Conservation (phyloP, 1,140 invertebrate genomes). For the Drosophila gunungcola region DNA sequence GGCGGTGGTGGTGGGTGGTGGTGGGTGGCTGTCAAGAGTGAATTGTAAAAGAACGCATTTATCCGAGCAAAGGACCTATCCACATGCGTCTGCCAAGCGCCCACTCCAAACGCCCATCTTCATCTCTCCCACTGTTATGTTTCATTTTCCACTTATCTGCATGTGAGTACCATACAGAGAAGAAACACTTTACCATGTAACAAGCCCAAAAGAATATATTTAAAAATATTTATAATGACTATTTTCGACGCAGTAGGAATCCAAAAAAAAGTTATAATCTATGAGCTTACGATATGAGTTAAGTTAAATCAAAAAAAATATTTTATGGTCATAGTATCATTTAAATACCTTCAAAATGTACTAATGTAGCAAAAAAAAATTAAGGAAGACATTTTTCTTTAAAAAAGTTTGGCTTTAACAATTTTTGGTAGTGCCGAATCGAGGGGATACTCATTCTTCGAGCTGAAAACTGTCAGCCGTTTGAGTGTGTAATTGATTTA, state of each 20-base stretch:
- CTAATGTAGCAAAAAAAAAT: neutral
- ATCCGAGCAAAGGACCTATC: slow-evolving; percentile 26
- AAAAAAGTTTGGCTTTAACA: neutral
- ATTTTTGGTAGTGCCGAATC: neutral
- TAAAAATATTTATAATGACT: neutral
- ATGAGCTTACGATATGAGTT: too few species aligned
- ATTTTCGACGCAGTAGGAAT: too few species aligned
- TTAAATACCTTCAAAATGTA: neutral
- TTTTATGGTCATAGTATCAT: too few species aligned
- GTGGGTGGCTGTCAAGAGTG: slow-evolving; percentile 5
- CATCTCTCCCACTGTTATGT: neutral
- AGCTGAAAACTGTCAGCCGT: slow-evolving; percentile 61
- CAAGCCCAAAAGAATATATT: neutral
- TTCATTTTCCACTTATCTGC: slow-evolving; percentile 47
- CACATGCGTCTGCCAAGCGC: neutral
- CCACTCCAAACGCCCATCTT: neutral
- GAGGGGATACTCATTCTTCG: slow-evolving; percentile 1
- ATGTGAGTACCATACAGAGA: slow-evolving; percentile 17
- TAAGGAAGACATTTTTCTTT: neutral
- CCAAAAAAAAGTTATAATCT: too few species aligned
- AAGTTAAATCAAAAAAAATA: too few species aligned
- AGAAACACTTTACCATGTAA: slow-evolving; percentile 1
- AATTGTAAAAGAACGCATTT: slow-evolving; percentile 39
- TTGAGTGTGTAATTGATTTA: slow-evolving; percentile 79
- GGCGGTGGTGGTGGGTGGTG: slow-evolving; percentile 8